Evolutionary conservation across 2,888 invertebrate genomes (phyloP).

Genomic region (Drosophila meridiana): DNA sequence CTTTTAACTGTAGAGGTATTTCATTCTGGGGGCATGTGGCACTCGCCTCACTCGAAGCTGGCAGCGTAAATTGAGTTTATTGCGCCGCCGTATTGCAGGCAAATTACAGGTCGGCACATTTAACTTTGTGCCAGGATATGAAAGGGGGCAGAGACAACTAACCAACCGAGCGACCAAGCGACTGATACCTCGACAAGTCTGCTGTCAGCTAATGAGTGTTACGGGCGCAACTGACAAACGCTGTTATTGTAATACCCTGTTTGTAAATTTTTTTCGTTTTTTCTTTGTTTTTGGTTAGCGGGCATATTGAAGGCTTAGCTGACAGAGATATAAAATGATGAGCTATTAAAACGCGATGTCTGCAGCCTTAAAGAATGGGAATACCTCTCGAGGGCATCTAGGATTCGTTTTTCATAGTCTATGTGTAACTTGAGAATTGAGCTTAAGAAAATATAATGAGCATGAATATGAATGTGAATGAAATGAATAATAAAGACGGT

Average conservation of each 20-base stretch:
- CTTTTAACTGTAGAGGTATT: constrained; percentile 15
- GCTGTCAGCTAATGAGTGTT: constrained; percentile 70
- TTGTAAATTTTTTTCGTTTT: neutral
- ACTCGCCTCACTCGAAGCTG: constrained; percentile 51
- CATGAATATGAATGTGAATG: too few species aligned
- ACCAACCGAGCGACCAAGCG: constrained; percentile 20
- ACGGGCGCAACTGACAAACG: constrained; percentile 62
- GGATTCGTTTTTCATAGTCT: neutral
- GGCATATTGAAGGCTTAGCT: constrained; percentile 3
- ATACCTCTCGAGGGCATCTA: neutral
- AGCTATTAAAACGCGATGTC: neutral
- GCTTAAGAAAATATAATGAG: too few species aligned
- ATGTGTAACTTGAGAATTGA: too few species aligned
- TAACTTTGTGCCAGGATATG: constrained; percentile 82
- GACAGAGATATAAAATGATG: constrained; percentile 1
- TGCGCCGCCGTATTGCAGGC: constrained; percentile 79
- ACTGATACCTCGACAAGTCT: constrained; percentile 20
- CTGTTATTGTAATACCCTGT: constrained; percentile 30
- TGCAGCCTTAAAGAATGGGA: neutral
- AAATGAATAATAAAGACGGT: too few species aligned
- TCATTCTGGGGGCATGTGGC: constrained; percentile 64
- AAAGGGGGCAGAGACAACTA: constrained; percentile 43
- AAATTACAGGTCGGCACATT: constrained; percentile 82
- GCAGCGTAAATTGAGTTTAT: constrained; percentile 76
- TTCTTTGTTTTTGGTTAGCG: neutral